These are phyloP conservation scores for Sinocyclocheilus anshuiensis DNA, from an alignment of 2,113 vertebrate genomes.

Conservation along the genomic window DNA sequence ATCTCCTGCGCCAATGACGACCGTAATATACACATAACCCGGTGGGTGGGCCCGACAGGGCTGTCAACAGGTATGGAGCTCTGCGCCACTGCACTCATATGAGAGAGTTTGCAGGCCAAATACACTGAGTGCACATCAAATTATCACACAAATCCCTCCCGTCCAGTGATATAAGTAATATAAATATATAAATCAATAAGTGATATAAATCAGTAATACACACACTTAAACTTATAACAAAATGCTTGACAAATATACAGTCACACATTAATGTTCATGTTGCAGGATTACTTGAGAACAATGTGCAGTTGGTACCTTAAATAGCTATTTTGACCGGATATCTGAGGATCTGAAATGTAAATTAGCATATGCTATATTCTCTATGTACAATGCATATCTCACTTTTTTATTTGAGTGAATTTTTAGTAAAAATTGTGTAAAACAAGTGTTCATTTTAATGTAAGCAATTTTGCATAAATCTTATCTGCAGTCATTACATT, in stretches of 20 bases:
- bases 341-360: background rate
- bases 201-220: background rate
- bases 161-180: background rate
- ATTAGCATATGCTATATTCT: background rate
- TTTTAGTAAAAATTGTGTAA: background rate
- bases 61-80: slow-evolving; percentile 35
- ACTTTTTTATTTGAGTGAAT: background rate
- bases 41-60: background rate
- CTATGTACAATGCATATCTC: background rate
- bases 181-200: background rate
- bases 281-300: background rate
- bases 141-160: background rate
- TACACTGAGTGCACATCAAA: background rate
- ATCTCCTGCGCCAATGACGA: slow-evolving; percentile 13
- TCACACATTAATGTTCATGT: background rate
- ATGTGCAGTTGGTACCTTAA: background rate
- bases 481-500: background rate
- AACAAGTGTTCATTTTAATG: background rate
- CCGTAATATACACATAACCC: slow-evolving; percentile 17
- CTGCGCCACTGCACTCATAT: background rate
- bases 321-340: background rate
- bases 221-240: background rate
- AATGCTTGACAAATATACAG: background rate
- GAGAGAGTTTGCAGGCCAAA: background rate
- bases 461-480: background rate